Conservation (phyloP, 2,888 invertebrate species). For the Blastobasis lacticolella region DNA sequence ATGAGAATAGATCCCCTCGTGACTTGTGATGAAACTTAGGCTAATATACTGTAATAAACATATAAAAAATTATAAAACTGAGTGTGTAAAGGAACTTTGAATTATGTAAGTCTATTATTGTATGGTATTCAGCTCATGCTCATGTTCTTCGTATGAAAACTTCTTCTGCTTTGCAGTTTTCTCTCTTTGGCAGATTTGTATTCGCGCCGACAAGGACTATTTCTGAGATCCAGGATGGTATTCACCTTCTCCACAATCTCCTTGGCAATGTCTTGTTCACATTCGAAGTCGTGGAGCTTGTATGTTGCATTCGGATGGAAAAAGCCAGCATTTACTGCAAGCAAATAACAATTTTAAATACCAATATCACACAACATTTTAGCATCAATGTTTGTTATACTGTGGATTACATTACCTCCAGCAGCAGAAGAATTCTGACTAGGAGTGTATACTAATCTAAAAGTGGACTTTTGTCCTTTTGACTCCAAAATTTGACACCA, state of each 20-base stretch:
- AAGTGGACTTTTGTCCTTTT: conserved; percentile 81
- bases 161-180: conserved; percentile 77
- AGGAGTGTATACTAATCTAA: conserved; percentile 81
- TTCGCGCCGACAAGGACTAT: conserved; percentile 86
- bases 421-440: conserved; percentile 24
- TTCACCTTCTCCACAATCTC: conserved; percentile 92
- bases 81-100: too few relatives aligned
- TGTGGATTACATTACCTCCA: too few relatives aligned
- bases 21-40: too few relatives aligned
- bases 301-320: conserved; percentile 74
- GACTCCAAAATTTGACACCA: conserved; percentile 88
- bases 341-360: background rate
- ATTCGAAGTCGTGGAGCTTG: conserved; percentile 92
- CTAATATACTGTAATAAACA: too few relatives aligned
- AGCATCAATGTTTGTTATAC: background rate
- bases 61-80: too few relatives aligned
- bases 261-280: conserved; percentile 81
- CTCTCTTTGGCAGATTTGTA: conserved; percentile 85
- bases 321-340: conserved; percentile 43
- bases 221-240: conserved; percentile 87
- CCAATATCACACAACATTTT: background rate
- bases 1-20: too few relatives aligned
- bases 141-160: conserved; percentile 60
- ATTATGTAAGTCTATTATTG: too few relatives aligned
- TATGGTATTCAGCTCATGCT: too few relatives aligned